A percentile compares a stretch with the other conserved stretches of the same genome.
phyloP scores from a whole-genome alignment of 1,140 invertebrate species.

The Zaprionus lachaisei region DNA sequence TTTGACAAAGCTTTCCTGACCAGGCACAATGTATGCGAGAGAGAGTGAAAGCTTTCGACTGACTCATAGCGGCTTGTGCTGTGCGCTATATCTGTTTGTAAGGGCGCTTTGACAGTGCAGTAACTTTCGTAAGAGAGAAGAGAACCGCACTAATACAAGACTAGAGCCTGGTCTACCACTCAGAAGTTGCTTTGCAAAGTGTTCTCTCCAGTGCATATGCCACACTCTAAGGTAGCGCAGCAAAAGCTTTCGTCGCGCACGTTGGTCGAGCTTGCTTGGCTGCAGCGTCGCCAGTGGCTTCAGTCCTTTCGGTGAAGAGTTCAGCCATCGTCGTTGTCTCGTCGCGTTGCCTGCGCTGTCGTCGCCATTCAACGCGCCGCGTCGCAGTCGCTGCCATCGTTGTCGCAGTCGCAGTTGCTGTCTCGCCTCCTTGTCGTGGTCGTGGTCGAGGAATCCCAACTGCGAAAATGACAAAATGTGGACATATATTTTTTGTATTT shows the following conservation, averaged over 20 bases:
- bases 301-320: slow-evolving; percentile 82
- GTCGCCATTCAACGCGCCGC: slow-evolving; percentile 28
- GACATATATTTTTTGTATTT: slow-evolving; percentile 56
- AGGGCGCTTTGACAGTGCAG: neutral
- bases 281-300: slow-evolving; percentile 72
- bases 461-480: slow-evolving; percentile 77
- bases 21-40: slow-evolving; percentile 13
- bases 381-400: slow-evolving; percentile 28
- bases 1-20: slow-evolving; percentile 20
- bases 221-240: slow-evolving; percentile 5
- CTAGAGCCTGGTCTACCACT: neutral
- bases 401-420: slow-evolving; percentile 41
- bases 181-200: neutral
- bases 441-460: slow-evolving; percentile 24
- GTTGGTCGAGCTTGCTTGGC: slow-evolving; percentile 51
- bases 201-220: slow-evolving; percentile 4
- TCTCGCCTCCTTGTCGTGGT: slow-evolving; percentile 27
- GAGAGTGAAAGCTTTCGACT: slow-evolving; percentile 29
- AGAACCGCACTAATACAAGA: no score
- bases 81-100: neutral
- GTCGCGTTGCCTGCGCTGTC: slow-evolving; percentile 11
- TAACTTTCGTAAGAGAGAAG: no score
- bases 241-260: slow-evolving; percentile 43
- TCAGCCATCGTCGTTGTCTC: slow-evolving; percentile 57
- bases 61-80: slow-evolving; percentile 5